Base-by-base conservation (phyloP, 2,888 invertebrate species). In the Lomographa bimaculata region DNA sequence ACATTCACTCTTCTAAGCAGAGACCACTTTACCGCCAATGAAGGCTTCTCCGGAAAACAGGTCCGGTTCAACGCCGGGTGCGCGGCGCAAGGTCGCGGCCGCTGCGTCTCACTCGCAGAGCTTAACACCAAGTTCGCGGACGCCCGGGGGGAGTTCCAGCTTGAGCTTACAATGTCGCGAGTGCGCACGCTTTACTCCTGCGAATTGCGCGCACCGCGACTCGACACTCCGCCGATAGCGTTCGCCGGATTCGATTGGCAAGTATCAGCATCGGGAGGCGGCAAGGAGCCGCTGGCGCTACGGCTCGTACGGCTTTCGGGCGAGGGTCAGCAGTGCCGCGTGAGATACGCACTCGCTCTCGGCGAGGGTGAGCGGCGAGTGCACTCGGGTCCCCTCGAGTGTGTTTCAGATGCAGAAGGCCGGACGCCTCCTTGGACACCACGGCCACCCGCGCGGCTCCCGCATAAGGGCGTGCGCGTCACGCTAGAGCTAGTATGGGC, bases 211-310 rank as follows among this genome's bases (percentile, higher is more conserved):
- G 86, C 93, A 20, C 92, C 93, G 1, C 89, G 90, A 3, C 81
- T 91, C 25, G 87, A 85, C 44, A 86, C 87, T 11, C 80, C 85
- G 7, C 87, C 86, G 41, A 95, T 96, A 73, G 92, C 93, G 0
- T 96, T 95, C 70, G 95, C 95, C 4, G 93, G 94, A 12, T 95
- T 94, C 72, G 95, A 96, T 67, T 96, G 96, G 96, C 94, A 94
- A 60, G 87, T 95, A 24, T 89, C 92, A 1, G 90, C 93, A 21
- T 92, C 91, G 1, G 87, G 90, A 33, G 92, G 92, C 39, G 91
- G 91, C 14, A 91, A 91, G 57, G 92, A 92, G 33, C 85, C 86
- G 1, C 58, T 87, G 4, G 54, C 82, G 6, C 58, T 93, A 30
- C 91, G 93, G 37, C 81, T 96, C 19, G 92, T 93, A 63, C 90